Percentiles rank a stretch among this genome's conserved stretches.
These are phyloP conservation scores for Champsocephalus gunnari DNA, from an alignment of 2,797 vertebrate genomes.

Conservation along the genomic window DNA sequence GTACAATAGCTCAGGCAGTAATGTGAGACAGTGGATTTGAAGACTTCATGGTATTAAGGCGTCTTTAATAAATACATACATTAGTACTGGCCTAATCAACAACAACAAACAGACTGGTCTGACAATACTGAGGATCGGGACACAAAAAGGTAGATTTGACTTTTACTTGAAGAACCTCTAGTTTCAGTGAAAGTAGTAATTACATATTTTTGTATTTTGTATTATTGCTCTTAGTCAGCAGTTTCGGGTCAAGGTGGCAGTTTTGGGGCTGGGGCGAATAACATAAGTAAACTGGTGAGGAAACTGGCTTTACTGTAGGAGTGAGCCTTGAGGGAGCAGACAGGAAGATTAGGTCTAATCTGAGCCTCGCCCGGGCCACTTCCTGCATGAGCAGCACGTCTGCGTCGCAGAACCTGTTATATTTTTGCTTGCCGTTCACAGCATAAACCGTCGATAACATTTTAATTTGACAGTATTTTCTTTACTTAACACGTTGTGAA, in stretches of 20 bases:
- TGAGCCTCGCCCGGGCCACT: not conserved
- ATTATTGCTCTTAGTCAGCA: not conserved
- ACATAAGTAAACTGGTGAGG: slow-evolving; percentile 18
- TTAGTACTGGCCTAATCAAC: not conserved
- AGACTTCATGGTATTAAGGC: not conserved
- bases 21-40: slow-evolving; percentile 1
- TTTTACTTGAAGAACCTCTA: not conserved
- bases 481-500: too few species aligned
- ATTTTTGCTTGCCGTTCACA: too few species aligned
- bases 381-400: too few species aligned
- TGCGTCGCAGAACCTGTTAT: too few species aligned
- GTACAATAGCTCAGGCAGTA: too few species aligned
- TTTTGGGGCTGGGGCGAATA: not conserved
- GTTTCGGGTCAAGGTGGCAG: slow-evolving; percentile 3
- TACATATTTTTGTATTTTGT: not conserved
- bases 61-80: not conserved
- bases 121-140: not conserved
- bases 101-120: not conserved
- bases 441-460: too few species aligned
- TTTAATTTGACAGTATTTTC: too few species aligned
- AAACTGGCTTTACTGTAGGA: slow-evolving; percentile 1
- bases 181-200: not conserved
- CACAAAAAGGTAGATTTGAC: not conserved
- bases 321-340: slow-evolving; percentile 19
- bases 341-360: slow-evolving; percentile 13